Conservation (phyloP, 2,797 vertebrate species). For the Miopithecus talapoin region DNA sequence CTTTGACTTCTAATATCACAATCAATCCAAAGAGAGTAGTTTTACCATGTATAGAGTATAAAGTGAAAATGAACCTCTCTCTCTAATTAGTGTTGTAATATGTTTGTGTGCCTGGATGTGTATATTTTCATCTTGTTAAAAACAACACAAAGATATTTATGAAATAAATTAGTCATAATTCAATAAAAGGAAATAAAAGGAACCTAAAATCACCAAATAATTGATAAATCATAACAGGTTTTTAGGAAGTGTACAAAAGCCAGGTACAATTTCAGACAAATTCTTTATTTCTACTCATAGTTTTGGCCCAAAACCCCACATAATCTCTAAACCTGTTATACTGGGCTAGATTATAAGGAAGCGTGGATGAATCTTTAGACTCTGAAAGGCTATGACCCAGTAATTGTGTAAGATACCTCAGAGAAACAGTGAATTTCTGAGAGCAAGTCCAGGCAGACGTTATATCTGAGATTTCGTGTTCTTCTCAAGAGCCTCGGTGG, state of each 20-base stretch:
- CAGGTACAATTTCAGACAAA: not conserved
- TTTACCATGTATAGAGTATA: not conserved
- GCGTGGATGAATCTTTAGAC: not conserved
- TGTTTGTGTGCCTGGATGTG: no score
- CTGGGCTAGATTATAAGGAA: not conserved
- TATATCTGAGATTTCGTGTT: not conserved
- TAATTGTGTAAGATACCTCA: not conserved
- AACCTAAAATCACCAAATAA: not conserved
- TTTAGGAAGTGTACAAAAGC: not conserved
- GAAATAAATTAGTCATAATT: not conserved
- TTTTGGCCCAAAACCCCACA: not conserved
- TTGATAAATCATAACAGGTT: not conserved
- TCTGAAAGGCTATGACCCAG: not conserved
- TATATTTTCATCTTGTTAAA: not conserved
- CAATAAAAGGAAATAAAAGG: not conserved
- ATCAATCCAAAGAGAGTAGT: slow-evolving; percentile 53
- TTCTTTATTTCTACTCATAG: not conserved
- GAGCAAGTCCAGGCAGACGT: not conserved
- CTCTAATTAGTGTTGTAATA: not conserved
- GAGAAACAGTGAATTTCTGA: not conserved
- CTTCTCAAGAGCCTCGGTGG: not conserved
- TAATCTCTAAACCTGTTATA: not conserved
- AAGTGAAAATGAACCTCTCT: slow-evolving; percentile 30
- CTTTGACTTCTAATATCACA: slow-evolving; percentile 30
- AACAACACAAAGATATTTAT: not conserved